Conservation (phyloP, 2,797 vertebrate genomes). For the Semotilus atromaculatus region DNA sequence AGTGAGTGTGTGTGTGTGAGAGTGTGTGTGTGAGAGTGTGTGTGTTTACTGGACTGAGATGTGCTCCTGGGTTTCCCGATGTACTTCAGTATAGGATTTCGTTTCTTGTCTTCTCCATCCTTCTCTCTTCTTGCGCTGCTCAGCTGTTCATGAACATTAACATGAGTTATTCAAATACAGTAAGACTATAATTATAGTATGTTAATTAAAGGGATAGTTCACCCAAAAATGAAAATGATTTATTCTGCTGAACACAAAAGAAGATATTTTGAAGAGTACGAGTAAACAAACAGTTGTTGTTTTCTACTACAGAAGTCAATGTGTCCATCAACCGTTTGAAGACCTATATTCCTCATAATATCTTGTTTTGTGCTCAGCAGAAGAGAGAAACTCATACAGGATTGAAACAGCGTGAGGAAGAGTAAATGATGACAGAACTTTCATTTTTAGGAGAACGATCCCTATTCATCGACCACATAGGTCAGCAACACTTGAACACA, state of each 20-base stretch:
- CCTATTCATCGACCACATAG: rapidly evolving
- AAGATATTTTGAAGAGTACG: neutral
- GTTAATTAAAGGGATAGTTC: neutral
- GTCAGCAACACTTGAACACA: neutral
- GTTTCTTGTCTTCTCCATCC: constrained; percentile 88
- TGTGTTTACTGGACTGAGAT: constrained; percentile 87
- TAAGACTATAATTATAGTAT: rapidly evolving
- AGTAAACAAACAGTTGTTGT: too few species aligned
- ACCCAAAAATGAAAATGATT: neutral
- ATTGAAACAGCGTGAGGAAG: neutral
- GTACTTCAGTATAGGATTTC: constrained; percentile 94
- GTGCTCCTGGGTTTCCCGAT: constrained; percentile 89
- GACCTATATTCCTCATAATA: neutral
- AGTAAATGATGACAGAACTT: neutral
- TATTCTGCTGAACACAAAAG: neutral
- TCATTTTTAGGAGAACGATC: neutral
- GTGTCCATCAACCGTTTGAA: neutral
- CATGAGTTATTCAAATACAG: neutral
- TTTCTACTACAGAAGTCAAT: too few species aligned
- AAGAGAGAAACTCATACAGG: neutral
- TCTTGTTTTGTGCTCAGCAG: too few species aligned
- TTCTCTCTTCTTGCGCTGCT: constrained; percentile 79
- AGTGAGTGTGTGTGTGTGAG: neutral
- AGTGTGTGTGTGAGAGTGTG: neutral
- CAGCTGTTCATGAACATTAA: constrained; percentile 63